Evolutionary conservation across 2,113 vertebrate species (phyloP).

Genomic region (Phaetusa simplex): DNA sequence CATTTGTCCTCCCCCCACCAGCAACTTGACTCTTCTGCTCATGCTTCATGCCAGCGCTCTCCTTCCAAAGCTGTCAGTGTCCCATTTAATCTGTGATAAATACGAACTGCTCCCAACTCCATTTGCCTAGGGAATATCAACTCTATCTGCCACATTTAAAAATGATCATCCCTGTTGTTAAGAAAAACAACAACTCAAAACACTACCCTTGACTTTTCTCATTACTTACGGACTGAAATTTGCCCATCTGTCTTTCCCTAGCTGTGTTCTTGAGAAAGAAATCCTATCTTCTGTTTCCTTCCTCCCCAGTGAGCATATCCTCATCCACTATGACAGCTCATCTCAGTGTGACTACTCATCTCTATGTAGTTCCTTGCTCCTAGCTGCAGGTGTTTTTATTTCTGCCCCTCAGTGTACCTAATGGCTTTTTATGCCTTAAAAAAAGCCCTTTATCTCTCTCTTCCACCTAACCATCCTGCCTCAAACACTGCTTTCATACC

Average conservation of each 20-base stretch:
- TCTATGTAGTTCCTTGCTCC: neutral
- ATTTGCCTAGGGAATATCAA: slow-evolving; percentile 44
- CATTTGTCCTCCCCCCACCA: neutral
- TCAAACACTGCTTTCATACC: neutral
- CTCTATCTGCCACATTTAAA: slow-evolving; percentile 48
- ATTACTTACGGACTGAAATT: neutral
- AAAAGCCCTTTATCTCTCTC: neutral
- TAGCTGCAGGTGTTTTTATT: neutral
- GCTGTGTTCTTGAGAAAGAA: neutral
- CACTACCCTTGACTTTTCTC: slow-evolving; percentile 39
- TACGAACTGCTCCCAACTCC: neutral
- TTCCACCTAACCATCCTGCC: neutral
- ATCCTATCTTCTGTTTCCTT: neutral
- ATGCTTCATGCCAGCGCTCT: neutral
- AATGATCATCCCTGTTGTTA: slow-evolving; percentile 43
- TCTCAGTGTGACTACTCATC: neutral
- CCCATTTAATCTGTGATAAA: slow-evolving; percentile 56
- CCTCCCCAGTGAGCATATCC: neutral
- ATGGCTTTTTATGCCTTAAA: neutral
- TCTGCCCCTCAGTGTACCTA: neutral
- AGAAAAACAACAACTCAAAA: slow-evolving; percentile 45
- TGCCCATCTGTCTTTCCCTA: slow-evolving; percentile 40
- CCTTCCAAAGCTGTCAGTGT: slow-evolving; percentile 18
- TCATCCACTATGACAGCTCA: neutral
- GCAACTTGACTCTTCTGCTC: neutral